These are phyloP conservation scores for Scaptomyza graminum DNA, from an alignment of 1,140 invertebrate species.

Conservation along the genomic window DNA sequence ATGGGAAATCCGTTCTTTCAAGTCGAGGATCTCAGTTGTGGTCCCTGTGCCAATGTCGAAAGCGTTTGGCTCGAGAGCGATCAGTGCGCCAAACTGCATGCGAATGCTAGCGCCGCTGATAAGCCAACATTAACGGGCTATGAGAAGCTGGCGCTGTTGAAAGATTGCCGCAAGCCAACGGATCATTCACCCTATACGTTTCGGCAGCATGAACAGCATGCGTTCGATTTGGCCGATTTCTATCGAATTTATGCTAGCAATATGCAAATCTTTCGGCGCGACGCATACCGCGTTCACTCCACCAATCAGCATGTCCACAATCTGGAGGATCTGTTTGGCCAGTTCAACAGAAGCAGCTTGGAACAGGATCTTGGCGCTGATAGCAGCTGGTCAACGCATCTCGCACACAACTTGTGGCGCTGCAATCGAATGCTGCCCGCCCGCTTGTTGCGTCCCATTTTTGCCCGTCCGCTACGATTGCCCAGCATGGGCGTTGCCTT, in stretches of 20 bases:
- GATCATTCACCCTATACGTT: conserved; percentile 69
- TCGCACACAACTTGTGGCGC: conserved; percentile 85
- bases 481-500: conserved; percentile 86
- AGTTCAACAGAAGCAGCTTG: conserved; percentile 63
- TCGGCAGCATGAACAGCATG: conserved; percentile 80
- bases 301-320: conserved; percentile 83
- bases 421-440: conserved; percentile 88
- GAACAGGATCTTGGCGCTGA: background rate
- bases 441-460: conserved; percentile 86
- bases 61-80: conserved; percentile 84
- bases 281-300: conserved; percentile 85
- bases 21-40: conserved; percentile 87
- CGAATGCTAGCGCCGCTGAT: conserved; percentile 6
- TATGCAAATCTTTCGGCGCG: conserved; percentile 84
- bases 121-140: background rate
- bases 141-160: conserved; percentile 33
- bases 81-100: conserved; percentile 37
- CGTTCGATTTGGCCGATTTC: conserved; percentile 83
- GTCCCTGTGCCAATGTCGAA: conserved; percentile 87
- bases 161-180: conserved; percentile 37
- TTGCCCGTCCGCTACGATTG: conserved; percentile 85
- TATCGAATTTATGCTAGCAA: conserved; percentile 84
- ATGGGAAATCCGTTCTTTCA: conserved; percentile 89
- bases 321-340: conserved; percentile 79
- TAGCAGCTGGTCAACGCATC: conserved; percentile 36